These are phyloP conservation scores for Linnaemya tessellans DNA, from an alignment of 2,888 invertebrate species.

Conservation along the genomic window DNA sequence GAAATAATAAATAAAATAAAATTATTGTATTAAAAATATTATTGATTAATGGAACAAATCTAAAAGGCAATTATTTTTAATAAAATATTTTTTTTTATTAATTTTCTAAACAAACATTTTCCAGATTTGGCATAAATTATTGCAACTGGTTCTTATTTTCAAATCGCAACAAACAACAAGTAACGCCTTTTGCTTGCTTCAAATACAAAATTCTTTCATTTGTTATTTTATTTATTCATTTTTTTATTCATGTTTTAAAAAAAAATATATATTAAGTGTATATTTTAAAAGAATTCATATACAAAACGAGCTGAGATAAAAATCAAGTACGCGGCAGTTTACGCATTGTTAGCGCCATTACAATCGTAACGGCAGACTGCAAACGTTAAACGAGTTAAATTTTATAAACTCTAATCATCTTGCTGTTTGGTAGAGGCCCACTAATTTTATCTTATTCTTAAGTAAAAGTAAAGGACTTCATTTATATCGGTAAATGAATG, in stretches of 20 bases:
- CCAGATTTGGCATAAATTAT: not conserved
- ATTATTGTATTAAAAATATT: not conserved
- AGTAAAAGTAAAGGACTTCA: no score
- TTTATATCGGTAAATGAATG: no score
- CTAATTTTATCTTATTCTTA: no score
- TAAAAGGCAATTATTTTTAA: constrained; percentile 9
- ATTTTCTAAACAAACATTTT: constrained; percentile 8
- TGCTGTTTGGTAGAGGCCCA: no score
- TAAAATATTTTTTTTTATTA: not conserved
- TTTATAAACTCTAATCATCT: no score
- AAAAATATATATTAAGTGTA: not conserved
- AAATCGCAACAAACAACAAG: not conserved
- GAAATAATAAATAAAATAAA: no score
- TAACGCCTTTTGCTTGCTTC: constrained; percentile 66
- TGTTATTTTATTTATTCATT: not conserved
- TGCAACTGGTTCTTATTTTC: constrained; percentile 8
- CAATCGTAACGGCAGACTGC: constrained; percentile 5
- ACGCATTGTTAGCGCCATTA: not conserved
- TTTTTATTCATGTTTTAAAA: constrained; percentile 6
- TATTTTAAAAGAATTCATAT: not conserved
- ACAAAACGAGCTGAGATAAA: not conserved
- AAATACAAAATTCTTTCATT: not conserved
- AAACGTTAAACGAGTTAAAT: not conserved
- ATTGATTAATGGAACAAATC: constrained; percentile 1
- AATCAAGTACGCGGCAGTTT: not conserved